Conservation (phyloP, 2,113 vertebrate genomes). For the Ceyx margarethae region DNA sequence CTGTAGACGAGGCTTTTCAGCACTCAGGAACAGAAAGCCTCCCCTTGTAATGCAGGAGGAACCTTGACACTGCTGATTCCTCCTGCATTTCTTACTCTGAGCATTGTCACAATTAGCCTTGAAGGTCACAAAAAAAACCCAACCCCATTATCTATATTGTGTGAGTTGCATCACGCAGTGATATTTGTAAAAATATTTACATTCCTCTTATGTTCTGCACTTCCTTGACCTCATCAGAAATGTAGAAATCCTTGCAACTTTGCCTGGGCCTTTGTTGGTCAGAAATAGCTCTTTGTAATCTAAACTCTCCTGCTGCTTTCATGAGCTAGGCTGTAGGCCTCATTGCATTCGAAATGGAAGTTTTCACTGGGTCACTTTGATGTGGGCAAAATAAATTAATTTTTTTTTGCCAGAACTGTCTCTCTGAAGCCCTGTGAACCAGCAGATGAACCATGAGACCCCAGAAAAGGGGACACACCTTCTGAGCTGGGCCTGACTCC, state of each 20-base stretch:
- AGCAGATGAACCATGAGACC: background rate
- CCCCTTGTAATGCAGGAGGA: background rate
- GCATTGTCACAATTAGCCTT: background rate
- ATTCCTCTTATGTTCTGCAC: background rate
- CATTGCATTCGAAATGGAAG: background rate
- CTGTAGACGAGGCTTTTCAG: slow-evolving; percentile 9
- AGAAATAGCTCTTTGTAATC: slow-evolving; percentile 3
- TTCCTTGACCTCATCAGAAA: slow-evolving; percentile 6
- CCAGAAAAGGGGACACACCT: background rate
- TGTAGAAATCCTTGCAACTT: background rate
- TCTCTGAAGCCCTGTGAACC: slow-evolving; percentile 12
- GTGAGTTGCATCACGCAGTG: background rate
- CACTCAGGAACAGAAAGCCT: background rate
- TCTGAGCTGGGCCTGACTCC: background rate
- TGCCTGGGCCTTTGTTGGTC: background rate
- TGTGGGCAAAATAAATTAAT: background rate
- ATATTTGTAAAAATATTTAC: background rate
- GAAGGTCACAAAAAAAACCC: background rate
- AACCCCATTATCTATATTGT: too few relatives aligned
- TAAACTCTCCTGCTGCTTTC: background rate
- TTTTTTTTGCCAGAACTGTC: background rate
- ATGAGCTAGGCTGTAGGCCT: background rate
- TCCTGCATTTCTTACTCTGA: background rate
- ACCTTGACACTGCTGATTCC: background rate
- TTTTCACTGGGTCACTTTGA: background rate